A percentile compares a stretch with the other conserved stretches of the same genome.
Conservation (phyloP, 2,888 invertebrate genomes). For the Drosophila picticornis region DNA sequence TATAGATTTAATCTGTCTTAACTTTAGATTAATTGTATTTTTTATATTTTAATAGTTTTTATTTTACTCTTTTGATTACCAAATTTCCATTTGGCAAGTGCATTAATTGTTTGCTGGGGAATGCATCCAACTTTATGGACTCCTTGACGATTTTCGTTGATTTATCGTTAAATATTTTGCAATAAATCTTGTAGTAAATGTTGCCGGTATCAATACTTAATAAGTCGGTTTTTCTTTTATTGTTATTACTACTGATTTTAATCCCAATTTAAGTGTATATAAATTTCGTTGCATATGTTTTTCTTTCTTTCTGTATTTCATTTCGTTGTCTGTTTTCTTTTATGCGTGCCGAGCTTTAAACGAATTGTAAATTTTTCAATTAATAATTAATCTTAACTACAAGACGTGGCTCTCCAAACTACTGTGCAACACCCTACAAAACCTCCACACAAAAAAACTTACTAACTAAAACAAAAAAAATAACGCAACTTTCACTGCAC, state of each 20-base stretch:
- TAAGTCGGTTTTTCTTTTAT: not conserved
- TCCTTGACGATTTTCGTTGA: not conserved
- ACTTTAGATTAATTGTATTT: not conserved
- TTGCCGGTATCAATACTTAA: not conserved
- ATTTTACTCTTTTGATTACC: not conserved
- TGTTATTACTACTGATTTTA: not conserved
- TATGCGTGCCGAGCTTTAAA: constrained; percentile 50
- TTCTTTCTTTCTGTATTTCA: constrained; percentile 1
- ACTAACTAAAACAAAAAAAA: constrained; percentile 13
- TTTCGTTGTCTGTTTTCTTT: constrained; percentile 21
- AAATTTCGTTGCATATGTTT: constrained; percentile 6
- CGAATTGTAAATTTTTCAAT: constrained; percentile 48
- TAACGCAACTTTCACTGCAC: constrained; percentile 65
- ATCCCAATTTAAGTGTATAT: constrained; percentile 7
- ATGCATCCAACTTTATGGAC: not conserved
- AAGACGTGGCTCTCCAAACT: constrained; percentile 15
- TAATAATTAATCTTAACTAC: constrained; percentile 44
- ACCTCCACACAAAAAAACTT: constrained; percentile 13
- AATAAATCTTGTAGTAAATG: not conserved
- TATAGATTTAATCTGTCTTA: not conserved
- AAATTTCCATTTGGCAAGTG: not conserved
- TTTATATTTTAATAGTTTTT: not conserved
- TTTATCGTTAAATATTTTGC: not conserved
- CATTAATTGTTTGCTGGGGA: not conserved
- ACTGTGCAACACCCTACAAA: constrained; percentile 38